Base-by-base conservation (phyloP, 2,888 invertebrate genomes). In the Ormyrus nitidulus region DNA sequence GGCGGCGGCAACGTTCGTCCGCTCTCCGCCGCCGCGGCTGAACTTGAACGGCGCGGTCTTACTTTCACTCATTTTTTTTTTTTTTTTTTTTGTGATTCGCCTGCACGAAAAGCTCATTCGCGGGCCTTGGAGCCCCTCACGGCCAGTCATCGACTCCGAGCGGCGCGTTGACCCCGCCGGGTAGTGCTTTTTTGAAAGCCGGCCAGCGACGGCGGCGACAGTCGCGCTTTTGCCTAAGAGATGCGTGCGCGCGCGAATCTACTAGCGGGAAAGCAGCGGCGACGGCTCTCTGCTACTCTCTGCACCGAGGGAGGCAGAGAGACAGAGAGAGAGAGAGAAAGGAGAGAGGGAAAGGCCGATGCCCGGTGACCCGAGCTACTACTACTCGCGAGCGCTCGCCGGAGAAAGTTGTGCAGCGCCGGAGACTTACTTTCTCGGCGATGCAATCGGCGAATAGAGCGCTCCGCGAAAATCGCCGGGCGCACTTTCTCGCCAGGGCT, bases 361-460 rank as follows among this genome's bases (percentile, higher is more conserved):
- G 81, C 68, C 81, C 81, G 76, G 72, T 81, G 81, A 81, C 81
- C 81, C 75, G 78, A 51, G 81, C 49, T 77, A n/a, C 34, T 34
- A 34, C 34, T 34, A 34, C 34, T 34, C 34, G 34, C 34, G 34
- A 34, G 53, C 53, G 65, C 77, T 74, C 69, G 65, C 74, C 51
- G 66, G 81, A 81, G 81, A 81, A 81, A 81, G 81, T 81, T 81
- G 75, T 68, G 64, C 66, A 54, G 53, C 77, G 71, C 58, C 19
- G 44, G 54, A 59, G 61, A 64, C 77, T 77, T 75, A 81, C 81
- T 81, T 81, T 81, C 81, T 81, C 77, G 80, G 34, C 34, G 34
- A 34, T 34, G 34, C 34, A 34, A 34, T 34, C 34, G 34, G 34
- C 34, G 34, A 34, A 34, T 34, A 34, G 34, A 34, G 34, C 34